Conservation (phyloP, 2,797 vertebrate species). For the Etheostoma perlongum region DNA sequence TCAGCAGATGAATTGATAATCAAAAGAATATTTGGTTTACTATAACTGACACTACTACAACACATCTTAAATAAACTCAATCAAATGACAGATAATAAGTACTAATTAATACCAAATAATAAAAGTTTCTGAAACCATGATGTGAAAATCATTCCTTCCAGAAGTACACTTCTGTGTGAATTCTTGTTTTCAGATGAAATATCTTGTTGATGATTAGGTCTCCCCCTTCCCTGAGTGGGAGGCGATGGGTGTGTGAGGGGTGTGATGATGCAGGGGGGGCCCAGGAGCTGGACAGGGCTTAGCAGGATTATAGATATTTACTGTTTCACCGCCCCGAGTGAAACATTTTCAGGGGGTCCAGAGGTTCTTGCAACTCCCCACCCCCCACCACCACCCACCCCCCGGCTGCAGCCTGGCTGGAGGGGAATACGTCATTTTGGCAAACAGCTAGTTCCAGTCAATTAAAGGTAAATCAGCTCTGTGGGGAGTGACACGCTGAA, state of each 20-base stretch:
- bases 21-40: neutral
- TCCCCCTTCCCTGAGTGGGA: neutral
- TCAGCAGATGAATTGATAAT: neutral
- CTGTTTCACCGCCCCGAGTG: slow-evolving; percentile 50
- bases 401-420: neutral
- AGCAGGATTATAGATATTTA: slow-evolving; percentile 65
- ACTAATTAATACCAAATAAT: neutral
- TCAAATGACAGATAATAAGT: neutral
- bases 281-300: slow-evolving; percentile 40
- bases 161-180: neutral
- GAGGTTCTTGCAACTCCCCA: neutral
- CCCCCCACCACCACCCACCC: neutral
- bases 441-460: slow-evolving; percentile 12
- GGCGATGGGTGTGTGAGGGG: neutral
- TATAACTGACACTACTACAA: neutral
- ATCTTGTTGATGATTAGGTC: slow-evolving; percentile 17
- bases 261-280: slow-evolving; percentile 50
- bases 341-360: slow-evolving; percentile 35
- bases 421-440: slow-evolving; percentile 30
- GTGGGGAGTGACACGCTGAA: neutral
- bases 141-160: neutral
- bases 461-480: slow-evolving; percentile 1
- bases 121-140: no score
- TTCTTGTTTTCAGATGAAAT: slow-evolving; percentile 27
- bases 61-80: neutral